Base-by-base conservation (phyloP, 2,113 vertebrate species). In the Phaethon lepturus region DNA sequence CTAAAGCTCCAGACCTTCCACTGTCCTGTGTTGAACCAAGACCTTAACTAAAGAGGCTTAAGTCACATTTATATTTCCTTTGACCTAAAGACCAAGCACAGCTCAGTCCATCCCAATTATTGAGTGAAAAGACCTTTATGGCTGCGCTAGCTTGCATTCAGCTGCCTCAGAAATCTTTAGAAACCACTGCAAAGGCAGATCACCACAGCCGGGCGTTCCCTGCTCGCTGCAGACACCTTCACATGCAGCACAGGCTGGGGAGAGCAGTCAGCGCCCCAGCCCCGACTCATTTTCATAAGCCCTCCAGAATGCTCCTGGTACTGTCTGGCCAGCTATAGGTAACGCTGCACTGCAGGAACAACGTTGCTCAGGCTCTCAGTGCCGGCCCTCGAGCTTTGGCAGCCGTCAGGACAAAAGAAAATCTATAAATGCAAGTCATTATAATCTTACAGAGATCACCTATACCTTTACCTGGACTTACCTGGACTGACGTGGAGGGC, bases 381-480 rank as follows among this genome's bases (percentile, higher is more conserved):
- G 31, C 56, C 13, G 14, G 68, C 88, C 77, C 90, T 94, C 33
- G 4, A 83, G 74, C 92, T 87, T 75, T 80, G 67, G 64, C 28
- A 95, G 78, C 79, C 11, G 0, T 49, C 52, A 88, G 75, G 78
- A 89, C 59, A 89, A 97, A 96, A 88, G 59, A 50, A 73, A 80
- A 29, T 40, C 60, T 66, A 53, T 56, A 92, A 84, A 96, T n/a
- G 19, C 78, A 86, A 94, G 50, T 33, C 75, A 78, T 53, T 64
- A 68, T 31, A 86, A 90, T 69, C 59, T 58, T 56, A 91, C 38
- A 95, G 74, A 28, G 52, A 80, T 78, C 92, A 55, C 68, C 86
- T 93, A 15, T 11, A n/a, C 55, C 85, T 93, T 94, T 17, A 90
- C 95, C 88, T 93, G 82, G 77, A 28, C 89, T 96, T 96, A 98